These are phyloP conservation scores for Hedya salicella DNA, from an alignment of 2,888 invertebrate genomes.

Conservation along the genomic window DNA sequence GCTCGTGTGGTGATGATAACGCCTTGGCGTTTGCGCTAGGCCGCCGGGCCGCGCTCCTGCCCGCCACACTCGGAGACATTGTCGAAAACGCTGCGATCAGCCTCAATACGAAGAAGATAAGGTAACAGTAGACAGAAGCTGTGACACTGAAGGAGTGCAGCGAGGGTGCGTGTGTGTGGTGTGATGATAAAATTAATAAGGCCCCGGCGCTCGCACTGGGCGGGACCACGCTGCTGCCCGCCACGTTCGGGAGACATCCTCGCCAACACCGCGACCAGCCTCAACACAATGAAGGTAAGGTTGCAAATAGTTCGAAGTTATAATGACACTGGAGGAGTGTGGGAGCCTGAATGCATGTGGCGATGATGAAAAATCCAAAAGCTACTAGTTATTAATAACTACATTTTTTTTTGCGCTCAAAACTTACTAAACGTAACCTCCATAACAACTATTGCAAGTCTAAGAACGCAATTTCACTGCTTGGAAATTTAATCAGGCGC, in stretches of 20 bases:
- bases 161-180: conserved; percentile 63
- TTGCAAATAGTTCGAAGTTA: background rate
- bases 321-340: too few species aligned
- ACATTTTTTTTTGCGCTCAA: too few species aligned
- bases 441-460: too few species aligned
- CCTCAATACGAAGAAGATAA: conserved; percentile 82
- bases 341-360: too few species aligned
- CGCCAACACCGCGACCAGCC: conserved; percentile 77
- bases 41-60: conserved; percentile 73
- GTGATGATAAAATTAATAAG: too few species aligned
- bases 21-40: too few species aligned
- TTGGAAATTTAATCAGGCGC: too few species aligned
- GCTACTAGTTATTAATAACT: too few species aligned
- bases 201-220: conserved; percentile 64
- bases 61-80: conserved; percentile 79
- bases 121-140: background rate
- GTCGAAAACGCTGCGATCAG: conserved; percentile 79
- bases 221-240: conserved; percentile 74
- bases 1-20: too few species aligned
- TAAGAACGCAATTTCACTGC: too few species aligned
- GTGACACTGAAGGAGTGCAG: conserved; percentile 34
- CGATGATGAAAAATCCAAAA: too few species aligned
- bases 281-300: conserved; percentile 81
- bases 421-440: too few species aligned
- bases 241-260: conserved; percentile 80